Evolutionary conservation across 2,888 invertebrate species (phyloP).

Genomic region (Phytoseiulus persimilis): DNA sequence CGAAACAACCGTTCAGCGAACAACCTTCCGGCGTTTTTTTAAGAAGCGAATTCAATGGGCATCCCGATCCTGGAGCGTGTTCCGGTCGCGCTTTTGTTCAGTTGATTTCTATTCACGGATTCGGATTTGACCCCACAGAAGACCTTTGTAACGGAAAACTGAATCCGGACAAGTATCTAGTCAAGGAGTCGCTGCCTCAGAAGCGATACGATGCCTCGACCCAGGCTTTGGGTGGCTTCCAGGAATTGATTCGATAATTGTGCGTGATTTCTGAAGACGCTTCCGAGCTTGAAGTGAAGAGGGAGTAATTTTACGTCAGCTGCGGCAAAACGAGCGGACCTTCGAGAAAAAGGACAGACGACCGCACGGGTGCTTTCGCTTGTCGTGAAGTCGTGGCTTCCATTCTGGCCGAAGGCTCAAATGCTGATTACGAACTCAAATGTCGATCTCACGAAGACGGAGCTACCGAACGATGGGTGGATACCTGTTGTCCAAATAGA

Average conservation of each 20-base stretch:
- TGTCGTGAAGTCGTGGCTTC: background rate
- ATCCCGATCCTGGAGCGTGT: background rate
- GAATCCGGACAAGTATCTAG: no score
- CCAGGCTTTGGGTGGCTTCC: no score
- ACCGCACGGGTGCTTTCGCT: background rate
- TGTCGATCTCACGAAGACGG: background rate
- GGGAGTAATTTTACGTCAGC: background rate
- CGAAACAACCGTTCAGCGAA: background rate
- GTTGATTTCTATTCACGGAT: background rate
- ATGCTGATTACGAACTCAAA: background rate
- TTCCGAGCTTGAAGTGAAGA: no score
- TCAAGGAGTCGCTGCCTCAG: no score
- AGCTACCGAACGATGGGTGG: background rate
- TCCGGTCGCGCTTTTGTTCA: background rate
- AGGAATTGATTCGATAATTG: no score
- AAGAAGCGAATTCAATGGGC: background rate
- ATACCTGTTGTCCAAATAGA: background rate
- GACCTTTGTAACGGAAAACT: no score
- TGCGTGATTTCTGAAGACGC: no score
- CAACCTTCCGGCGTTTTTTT: background rate
- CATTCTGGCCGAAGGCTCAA: background rate
- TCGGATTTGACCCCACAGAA: no score
- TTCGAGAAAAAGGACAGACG: background rate
- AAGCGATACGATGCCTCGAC: no score
- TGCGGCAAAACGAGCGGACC: background rate